Base-by-base conservation (phyloP, 2,113 vertebrate genomes). In the Cheirogaleus medius region DNA sequence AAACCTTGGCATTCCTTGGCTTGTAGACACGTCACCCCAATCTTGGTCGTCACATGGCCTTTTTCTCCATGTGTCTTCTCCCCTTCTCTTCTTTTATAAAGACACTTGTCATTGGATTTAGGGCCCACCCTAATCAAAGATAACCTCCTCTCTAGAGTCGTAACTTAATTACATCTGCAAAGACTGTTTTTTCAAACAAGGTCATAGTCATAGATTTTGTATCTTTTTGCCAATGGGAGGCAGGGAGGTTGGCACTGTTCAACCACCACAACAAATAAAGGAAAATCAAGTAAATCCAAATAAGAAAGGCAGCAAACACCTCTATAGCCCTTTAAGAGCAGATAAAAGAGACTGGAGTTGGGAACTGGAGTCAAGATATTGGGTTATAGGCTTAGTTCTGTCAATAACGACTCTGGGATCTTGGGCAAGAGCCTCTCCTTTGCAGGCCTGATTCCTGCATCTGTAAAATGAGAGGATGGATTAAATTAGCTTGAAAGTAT, bases 171-270 rank as follows among this genome's bases (percentile, higher is more conserved):
- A 42, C 3, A 69, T 44, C 80, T 74, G 20, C 49, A 83, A 73
- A 78, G 60, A 49, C 18, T 34, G 18, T 69, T 92, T 96, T 78
- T 37, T 52, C 80, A 95, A 77, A 83, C 42, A 56, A 58, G n/a
- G 20, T 74, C 85, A 29, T 52, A 42, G 73, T 85, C 21, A 58
- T 52, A 87, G 20, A 14, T 44, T 64, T 44, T 21, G 5, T 32
- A 3, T 27, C 44, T 49, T 76, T 92, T 32, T 63, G 29, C 8
- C 3, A 27, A 13, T 3, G 11, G 13, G 60, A 29, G 47, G 6
- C 5, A n/a, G 6, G 32, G 42, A 13, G 18, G 29, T n/a, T 47
- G 14, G 39, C 15, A 17, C n/a, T 81, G 66, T 66, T 60, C 13
- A 49, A 69, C 47, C 44, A 42, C 69, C 18, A 71, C 7, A 91